Evolutionary conservation across 2,888 invertebrate genomes (phyloP), one percentile per base, ranked within the genome.

Genomic region (Drosophila paucipuncta): DNA sequence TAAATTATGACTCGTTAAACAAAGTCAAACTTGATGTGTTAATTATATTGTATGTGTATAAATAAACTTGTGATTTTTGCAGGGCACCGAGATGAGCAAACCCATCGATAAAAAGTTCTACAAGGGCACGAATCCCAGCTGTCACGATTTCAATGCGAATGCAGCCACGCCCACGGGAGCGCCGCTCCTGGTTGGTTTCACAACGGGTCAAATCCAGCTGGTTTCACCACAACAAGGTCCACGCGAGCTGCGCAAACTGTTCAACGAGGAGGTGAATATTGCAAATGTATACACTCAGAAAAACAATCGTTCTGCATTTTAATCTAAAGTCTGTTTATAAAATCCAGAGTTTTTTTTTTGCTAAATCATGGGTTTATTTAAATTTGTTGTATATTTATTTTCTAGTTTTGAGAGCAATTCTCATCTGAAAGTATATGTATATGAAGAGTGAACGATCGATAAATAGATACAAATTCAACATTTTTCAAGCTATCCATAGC

Each of bases 51-150:
- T 13, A 0, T 22, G 43, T 37, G 18, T 18, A 18, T 37, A 18
- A 18, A 18, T 37, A 37, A 7, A 37, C 53, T 69, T 53, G 30
- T 52, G 18, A 9, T 18, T 55, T 86, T 80, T 76, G 9, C 94
- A 98, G 97, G 98, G 98, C 80, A 97, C 98, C 82, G 99, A 99
- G 94, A 95, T 99, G 92, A 97, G 97, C 80, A 99, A 99, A 94
- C 99, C 99, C 50, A 96, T 99, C 85, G 99, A 99, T 94, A 99
- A 99, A 94, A 97, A 99, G 93, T 96, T 98, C 92, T 99, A 99
- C 94, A 99, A 99, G 94, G 99, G 99, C 91, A 99, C 99, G 62
- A 98, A 98, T 94, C 99, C 99, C 25, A 99, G 99, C 33, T 99
- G 99, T 94, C 99, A 99, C 93, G 99, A 99, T 94, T 99, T 99